Evolutionary conservation across 2,888 invertebrate genomes (phyloP).

Genomic region (Baccha elongata): DNA sequence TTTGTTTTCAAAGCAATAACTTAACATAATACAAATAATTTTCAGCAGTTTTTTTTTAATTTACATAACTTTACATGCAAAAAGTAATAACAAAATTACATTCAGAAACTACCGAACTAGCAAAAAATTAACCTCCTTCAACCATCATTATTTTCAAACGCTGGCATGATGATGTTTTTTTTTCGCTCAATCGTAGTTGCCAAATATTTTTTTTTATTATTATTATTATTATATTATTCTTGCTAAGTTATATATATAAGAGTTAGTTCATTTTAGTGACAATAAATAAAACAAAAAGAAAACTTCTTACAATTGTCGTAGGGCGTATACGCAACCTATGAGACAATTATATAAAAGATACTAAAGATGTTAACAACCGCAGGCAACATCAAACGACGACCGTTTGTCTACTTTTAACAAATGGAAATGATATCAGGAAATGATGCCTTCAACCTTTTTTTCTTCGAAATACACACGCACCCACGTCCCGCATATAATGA

Average conservation of each 20-base stretch:
- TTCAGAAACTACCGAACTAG: conserved; percentile 17
- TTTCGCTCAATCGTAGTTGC: conserved; percentile 53
- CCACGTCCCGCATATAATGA: conserved; percentile 24
- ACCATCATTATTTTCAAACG: conserved; percentile 31
- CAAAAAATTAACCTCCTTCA: conserved; percentile 5
- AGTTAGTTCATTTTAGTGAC: conserved; percentile 20
- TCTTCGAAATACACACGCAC: neutral
- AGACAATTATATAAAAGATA: conserved; percentile 45
- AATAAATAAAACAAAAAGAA: neutral
- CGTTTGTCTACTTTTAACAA: conserved; percentile 45
- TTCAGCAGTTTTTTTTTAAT: no score
- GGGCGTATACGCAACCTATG: conserved; percentile 26
- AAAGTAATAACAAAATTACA: no score
- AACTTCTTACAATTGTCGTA: conserved; percentile 1
- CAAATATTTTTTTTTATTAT: conserved; percentile 45
- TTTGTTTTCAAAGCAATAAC: no score
- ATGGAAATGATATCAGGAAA: conserved; percentile 60
- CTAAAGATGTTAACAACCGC: conserved; percentile 44
- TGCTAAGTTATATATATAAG: conserved; percentile 48
- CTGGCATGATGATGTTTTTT: conserved; percentile 67
- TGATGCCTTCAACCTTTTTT: conserved; percentile 57
- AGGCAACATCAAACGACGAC: conserved; percentile 37
- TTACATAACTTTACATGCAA: no score
- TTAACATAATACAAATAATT: no score
- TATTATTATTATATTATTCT: conserved; percentile 4